A percentile compares a stretch with the other conserved stretches of the same genome.
phyloP scores from a whole-genome alignment of 1,140 invertebrate species.

The Brachionus paranguensis region DNA sequence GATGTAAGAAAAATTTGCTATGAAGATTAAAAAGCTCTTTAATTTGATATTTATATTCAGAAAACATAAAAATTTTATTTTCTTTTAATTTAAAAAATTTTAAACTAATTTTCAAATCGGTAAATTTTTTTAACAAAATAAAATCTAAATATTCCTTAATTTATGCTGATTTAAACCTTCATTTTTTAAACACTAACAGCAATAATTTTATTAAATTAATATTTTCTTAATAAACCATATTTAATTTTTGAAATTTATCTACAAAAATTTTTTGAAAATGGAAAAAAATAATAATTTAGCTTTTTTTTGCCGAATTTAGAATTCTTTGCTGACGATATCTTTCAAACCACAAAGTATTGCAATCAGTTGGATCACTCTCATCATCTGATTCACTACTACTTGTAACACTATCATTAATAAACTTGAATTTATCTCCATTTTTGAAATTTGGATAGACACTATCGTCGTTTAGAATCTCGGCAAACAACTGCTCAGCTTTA shows the following conservation, averaged over 20 bases:
- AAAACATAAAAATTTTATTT: no score
- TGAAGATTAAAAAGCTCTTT: no score
- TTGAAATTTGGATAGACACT: neutral
- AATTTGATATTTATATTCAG: no score
- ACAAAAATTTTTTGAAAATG: neutral
- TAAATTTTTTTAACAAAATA: neutral
- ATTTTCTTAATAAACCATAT: neutral
- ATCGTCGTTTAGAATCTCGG: neutral
- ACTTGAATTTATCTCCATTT: neutral
- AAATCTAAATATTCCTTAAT: neutral
- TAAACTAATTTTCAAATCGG: no score
- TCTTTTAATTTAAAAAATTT: no score
- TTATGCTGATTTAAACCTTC: neutral
- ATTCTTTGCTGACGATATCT: neutral
- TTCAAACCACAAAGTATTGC: constrained; percentile 8
- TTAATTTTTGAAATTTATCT: neutral
- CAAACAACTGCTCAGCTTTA: neutral
- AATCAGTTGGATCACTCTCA: neutral
- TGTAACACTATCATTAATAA: neutral
- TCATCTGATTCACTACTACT: constrained; percentile 29
- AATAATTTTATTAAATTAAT: neutral
- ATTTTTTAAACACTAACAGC: no score
- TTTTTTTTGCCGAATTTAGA: neutral
- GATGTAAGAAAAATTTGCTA: no score
- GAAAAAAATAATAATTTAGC: neutral